Base-by-base conservation (phyloP, 2,113 vertebrate genomes). In the Caranx melampygus region DNA sequence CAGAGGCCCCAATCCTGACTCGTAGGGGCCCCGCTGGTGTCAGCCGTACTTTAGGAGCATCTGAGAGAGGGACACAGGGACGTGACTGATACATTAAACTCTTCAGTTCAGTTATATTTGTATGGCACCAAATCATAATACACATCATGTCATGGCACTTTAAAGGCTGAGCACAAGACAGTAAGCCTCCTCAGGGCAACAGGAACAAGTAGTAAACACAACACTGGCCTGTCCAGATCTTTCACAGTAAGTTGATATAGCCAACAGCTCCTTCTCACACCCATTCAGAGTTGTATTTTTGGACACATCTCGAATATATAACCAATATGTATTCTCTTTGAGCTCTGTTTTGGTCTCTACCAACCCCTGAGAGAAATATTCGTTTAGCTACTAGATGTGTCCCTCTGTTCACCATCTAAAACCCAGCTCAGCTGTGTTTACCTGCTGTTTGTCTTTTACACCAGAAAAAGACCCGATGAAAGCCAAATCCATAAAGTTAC, bases 41-140 rank as follows among this genome's bases (percentile, higher is more conserved):
- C 89, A 99, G 91, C 0, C 92, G 96, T 59, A 97, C 95, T 0
- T 94, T 96, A 0, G 98, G 97, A 34, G 94, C 92, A 9, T 95
- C 98, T 99, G 88, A 16, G 44, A 26, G 10, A 47, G 37, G 75
- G 33, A 54, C 2, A 40, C 59, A 42, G 20, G 9, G 40, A 64
- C 40, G 21, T n/a, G 51, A 18, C 15, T 7, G 15, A 49, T 18
- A 18, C 47, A 7, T 49, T 49, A 18, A 49, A 18, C 20, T 26
- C 1, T 26, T 26, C 26, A 26, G 26, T 26, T 26, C 26, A 26
- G 26, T 26, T 26, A 26, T 26, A 26, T 26, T 26, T 26, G 26
- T 26, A 26, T 26, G 26, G 26, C 26, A 26, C 26, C 26, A 26
- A 26, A 26, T 26, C 26, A 26, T 26, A 26, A 26, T 26, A 26